Evolutionary conservation across 1,140 invertebrate genomes (phyloP).

Genomic region (Scaptodrosophila lebanonensis): DNA sequence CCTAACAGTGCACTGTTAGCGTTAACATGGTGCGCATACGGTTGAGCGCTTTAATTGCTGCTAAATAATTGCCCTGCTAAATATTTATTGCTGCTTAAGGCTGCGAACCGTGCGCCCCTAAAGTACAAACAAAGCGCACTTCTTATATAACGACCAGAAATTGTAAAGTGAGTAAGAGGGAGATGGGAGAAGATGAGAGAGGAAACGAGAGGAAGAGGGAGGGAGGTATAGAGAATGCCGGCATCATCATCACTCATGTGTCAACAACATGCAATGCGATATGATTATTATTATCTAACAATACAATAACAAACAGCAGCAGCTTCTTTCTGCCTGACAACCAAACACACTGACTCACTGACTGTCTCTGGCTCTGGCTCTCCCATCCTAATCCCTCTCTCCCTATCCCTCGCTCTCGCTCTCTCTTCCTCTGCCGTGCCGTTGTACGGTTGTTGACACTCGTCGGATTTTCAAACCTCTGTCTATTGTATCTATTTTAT

Average conservation of each 20-base stretch:
- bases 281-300: conserved; percentile 75
- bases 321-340: conserved; percentile 68
- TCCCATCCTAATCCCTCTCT: neutral
- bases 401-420: neutral
- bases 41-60: conserved; percentile 39
- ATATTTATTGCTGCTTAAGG: conserved; percentile 55
- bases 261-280: conserved; percentile 74
- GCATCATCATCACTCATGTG: conserved; percentile 72
- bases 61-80: conserved; percentile 55
- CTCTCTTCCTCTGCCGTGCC: conserved; percentile 3
- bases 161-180: neutral
- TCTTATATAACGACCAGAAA: conserved; percentile 2
- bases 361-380: too few relatives aligned
- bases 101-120: conserved; percentile 17
- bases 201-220: conserved; percentile 6
- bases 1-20: conserved; percentile 9
- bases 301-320: conserved; percentile 64
- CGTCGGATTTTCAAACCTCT: conserved; percentile 47
- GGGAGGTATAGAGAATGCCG: conserved; percentile 37
- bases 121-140: neutral
- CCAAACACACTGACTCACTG: too few relatives aligned
- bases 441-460: conserved; percentile 62
- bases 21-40: too few relatives aligned
- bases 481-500: conserved; percentile 59
- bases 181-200: neutral